Evolutionary conservation across 2,888 invertebrate species (phyloP).

Genomic region (Balanococcus diminutus): DNA sequence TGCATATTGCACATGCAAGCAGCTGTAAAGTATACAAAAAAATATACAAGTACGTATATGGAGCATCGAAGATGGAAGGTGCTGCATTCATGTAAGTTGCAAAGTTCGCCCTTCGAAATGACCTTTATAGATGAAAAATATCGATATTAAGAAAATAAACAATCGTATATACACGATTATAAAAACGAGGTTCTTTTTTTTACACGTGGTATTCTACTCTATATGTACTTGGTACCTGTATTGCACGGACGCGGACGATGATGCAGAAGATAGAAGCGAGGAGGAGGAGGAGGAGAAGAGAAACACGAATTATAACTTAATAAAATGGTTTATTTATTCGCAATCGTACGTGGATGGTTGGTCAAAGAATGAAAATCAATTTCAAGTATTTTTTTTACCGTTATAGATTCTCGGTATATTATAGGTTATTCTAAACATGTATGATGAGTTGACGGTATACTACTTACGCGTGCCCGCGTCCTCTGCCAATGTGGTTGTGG

Average conservation of each 20-base stretch:
- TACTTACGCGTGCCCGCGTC: conserved; percentile 11
- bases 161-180: neutral
- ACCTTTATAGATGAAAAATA: conserved; percentile 1
- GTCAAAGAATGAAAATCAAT: conserved; percentile 5
- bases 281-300: neutral
- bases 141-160: conserved; percentile 1
- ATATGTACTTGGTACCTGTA: neutral
- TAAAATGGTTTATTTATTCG: neutral
- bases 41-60: neutral
- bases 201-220: neutral
- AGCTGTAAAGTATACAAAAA: neutral
- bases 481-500: neutral
- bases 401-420: conserved; percentile 11
- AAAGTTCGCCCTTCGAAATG: conserved; percentile 11
- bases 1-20: neutral
- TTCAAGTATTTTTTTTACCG: conserved; percentile 5
- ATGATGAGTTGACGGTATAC: conserved; percentile 5
- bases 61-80: neutral
- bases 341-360: neutral
- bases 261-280: neutral
- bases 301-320: neutral
- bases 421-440: conserved; percentile 1
- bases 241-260: neutral
- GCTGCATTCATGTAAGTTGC: neutral
- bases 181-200: neutral